Evolutionary conservation across 2,888 invertebrate genomes (phyloP).

Genomic region (Phorcus lineatus): DNA sequence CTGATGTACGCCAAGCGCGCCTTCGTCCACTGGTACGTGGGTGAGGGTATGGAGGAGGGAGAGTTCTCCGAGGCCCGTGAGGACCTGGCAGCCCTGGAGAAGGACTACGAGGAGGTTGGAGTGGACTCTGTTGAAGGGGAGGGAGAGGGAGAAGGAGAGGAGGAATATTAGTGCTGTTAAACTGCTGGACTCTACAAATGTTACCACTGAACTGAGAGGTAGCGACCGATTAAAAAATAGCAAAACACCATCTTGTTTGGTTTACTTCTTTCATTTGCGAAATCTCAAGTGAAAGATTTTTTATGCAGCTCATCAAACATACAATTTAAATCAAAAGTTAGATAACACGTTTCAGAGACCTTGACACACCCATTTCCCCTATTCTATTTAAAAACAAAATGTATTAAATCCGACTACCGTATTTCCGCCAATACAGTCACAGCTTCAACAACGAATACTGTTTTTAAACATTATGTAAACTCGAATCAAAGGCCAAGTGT

Average conservation of each 20-base stretch:
- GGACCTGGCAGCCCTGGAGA: slow-evolving; percentile 65
- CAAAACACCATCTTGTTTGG: not conserved
- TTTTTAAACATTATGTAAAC: too few species aligned
- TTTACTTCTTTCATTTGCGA: not conserved
- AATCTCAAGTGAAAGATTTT: too few species aligned
- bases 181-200: not conserved
- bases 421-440: too few species aligned
- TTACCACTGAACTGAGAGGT: not conserved
- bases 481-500: too few species aligned
- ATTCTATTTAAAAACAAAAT: too few species aligned
- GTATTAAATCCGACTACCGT: too few species aligned
- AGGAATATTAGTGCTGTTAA: not conserved
- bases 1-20: slow-evolving; percentile 89
- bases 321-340: too few species aligned
- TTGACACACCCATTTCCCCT: too few species aligned
- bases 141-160: slow-evolving; percentile 35
- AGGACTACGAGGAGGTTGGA: slow-evolving; percentile 65
- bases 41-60: slow-evolving; percentile 64
- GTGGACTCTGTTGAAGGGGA: slow-evolving; percentile 53
- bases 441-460: too few species aligned
- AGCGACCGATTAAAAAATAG: not conserved
- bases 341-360: too few species aligned
- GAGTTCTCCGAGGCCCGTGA: slow-evolving; percentile 65
- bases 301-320: too few species aligned
- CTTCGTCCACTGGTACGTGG: slow-evolving; percentile 88